These are phyloP conservation scores for Clitarchus hookeri DNA, from an alignment of 2,888 invertebrate species.

Conservation along the genomic window DNA sequence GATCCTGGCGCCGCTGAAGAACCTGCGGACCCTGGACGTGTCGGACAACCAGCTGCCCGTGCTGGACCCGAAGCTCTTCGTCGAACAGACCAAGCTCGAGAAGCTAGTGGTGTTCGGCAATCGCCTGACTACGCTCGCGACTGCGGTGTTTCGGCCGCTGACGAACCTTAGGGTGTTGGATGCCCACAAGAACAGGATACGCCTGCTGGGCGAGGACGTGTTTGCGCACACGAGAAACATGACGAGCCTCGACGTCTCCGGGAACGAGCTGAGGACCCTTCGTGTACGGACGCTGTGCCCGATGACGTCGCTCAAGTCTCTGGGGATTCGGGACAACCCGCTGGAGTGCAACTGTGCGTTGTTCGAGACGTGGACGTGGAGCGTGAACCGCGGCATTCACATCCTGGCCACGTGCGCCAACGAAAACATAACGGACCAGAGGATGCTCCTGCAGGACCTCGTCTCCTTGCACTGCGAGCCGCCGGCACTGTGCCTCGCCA, in stretches of 20 bases:
- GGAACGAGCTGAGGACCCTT: constrained; percentile 26
- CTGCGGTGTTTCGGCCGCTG: neutral
- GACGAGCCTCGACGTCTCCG: constrained; percentile 29
- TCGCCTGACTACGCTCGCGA: neutral
- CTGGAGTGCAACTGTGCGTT: constrained; percentile 31
- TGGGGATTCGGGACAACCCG: constrained; percentile 29
- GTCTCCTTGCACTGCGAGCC: neutral
- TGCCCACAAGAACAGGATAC: neutral
- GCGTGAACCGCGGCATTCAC: constrained; percentile 18
- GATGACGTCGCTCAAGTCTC: constrained; percentile 27
- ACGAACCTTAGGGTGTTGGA: neutral
- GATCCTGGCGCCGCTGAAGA: constrained; percentile 23
- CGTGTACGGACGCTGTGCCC: constrained; percentile 29
- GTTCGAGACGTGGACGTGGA: constrained; percentile 31
- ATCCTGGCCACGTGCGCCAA: constrained; percentile 27
- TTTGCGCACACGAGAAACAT: constrained; percentile 15
- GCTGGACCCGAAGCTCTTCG: constrained; percentile 31
- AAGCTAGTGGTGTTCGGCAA: constrained; percentile 32
- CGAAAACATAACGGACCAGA: neutral
- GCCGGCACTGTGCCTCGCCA: neutral
- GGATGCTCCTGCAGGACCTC: neutral
- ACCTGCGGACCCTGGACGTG: constrained; percentile 33
- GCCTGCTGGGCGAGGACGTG: neutral
- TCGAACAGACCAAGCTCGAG: neutral
- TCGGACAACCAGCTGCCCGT: constrained; percentile 28